phyloP scores from a whole-genome alignment of 1,140 invertebrate species.

The Drosophila chauvacae region DNA sequence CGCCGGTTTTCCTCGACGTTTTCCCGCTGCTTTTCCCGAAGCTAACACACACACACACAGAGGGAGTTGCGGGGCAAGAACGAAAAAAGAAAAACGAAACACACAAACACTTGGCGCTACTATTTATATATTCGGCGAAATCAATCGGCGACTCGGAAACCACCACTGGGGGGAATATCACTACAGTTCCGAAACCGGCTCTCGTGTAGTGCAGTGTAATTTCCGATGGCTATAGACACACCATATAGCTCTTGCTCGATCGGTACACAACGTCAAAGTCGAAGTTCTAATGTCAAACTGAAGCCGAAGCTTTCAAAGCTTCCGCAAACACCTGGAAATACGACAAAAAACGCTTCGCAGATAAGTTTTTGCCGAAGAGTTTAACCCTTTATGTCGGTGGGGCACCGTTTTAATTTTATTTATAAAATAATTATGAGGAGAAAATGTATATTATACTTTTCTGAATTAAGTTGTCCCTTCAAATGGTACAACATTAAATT shows the following conservation, averaged over 20 bases:
- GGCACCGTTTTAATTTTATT: not conserved
- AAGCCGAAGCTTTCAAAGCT: slow-evolving; percentile 78
- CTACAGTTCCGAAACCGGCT: slow-evolving; percentile 45
- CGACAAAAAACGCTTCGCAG: slow-evolving; percentile 26
- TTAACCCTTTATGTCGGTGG: slow-evolving; percentile 20
- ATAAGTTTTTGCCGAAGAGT: slow-evolving; percentile 43
- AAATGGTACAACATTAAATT: not conserved
- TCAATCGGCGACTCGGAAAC: slow-evolving; percentile 37
- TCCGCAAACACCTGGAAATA: slow-evolving; percentile 42
- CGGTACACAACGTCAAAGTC: slow-evolving; percentile 75
- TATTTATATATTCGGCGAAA: slow-evolving; percentile 29
- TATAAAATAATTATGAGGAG: not conserved
- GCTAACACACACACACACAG: slow-evolving; percentile 17
- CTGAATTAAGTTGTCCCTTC: too few relatives aligned
- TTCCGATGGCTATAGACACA: slow-evolving; percentile 35
- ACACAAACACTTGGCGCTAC: slow-evolving; percentile 16
- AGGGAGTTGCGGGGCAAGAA: slow-evolving; percentile 2
- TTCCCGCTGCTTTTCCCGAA: slow-evolving; percentile 35
- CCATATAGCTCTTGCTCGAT: slow-evolving; percentile 57
- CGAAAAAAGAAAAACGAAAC: slow-evolving; percentile 24
- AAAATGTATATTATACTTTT: not conserved
- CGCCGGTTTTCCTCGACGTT: slow-evolving; percentile 11
- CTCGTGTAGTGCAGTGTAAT: slow-evolving; percentile 72
- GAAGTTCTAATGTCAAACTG: slow-evolving; percentile 78
- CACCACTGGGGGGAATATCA: slow-evolving; percentile 27